phyloP scores from a whole-genome alignment of 2,113 vertebrate genomes.

The Lophura nycthemera region DNA sequence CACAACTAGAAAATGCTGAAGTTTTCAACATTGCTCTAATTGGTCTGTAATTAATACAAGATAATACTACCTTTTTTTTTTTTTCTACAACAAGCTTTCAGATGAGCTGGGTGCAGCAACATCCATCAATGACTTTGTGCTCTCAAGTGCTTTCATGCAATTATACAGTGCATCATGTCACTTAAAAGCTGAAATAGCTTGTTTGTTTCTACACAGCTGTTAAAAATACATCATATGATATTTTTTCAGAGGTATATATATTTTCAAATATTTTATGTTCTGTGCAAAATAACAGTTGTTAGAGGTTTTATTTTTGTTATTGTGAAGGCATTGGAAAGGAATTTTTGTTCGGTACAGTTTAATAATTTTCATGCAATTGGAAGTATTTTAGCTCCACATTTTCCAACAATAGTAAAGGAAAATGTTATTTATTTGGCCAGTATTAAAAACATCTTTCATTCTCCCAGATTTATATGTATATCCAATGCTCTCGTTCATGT shows the following conservation, averaged over 20 bases:
- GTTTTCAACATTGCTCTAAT: neutral
- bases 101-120: neutral
- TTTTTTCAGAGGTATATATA: neutral
- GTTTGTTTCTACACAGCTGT: neutral
- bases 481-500: rapidly evolving
- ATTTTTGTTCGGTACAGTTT: neutral
- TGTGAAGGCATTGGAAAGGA: neutral
- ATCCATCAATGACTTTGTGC: neutral
- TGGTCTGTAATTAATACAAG: neutral
- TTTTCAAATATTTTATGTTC: neutral
- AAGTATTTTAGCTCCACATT: neutral
- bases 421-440: neutral
- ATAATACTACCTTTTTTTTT: neutral
- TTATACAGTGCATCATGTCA: neutral
- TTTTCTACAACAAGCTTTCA: neutral
- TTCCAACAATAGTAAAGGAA: neutral
- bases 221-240: neutral
- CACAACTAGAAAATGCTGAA: rapidly evolving
- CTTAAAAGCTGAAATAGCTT: neutral
- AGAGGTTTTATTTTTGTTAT: neutral
- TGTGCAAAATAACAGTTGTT: neutral
- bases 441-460: neutral
- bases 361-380: neutral
- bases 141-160: neutral
- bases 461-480: neutral